These are phyloP conservation scores for Taurulus bubalis DNA, from an alignment of 2,113 vertebrate species.

Conservation along the genomic window DNA sequence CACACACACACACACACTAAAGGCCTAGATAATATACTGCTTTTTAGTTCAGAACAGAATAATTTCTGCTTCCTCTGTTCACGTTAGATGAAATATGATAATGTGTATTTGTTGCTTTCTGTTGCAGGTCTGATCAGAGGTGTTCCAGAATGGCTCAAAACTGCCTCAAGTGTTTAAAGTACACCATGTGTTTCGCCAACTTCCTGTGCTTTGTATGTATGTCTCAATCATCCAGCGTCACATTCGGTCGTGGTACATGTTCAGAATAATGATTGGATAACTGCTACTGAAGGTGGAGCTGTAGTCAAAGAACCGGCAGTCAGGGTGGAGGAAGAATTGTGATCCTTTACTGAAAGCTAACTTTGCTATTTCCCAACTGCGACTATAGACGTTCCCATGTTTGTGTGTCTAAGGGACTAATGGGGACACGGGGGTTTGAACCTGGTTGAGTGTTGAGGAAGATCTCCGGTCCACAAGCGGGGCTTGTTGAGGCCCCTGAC, in stretches of 20 bases:
- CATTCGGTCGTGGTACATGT: background rate
- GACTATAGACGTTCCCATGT: background rate
- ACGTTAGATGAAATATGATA: background rate
- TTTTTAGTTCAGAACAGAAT: background rate
- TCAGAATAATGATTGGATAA: background rate
- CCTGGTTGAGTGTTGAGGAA: background rate
- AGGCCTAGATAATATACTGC: background rate
- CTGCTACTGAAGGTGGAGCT: too few relatives aligned
- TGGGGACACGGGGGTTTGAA: background rate
- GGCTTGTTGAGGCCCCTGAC: background rate
- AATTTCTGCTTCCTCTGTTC: background rate
- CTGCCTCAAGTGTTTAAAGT: slow-evolving; percentile 85
- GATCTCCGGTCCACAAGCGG: too few relatives aligned
- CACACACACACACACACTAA: background rate
- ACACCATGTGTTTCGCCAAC: slow-evolving; percentile 86
- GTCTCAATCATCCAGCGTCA: background rate
- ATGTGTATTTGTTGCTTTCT: slow-evolving; percentile 1
- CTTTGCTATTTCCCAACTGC: background rate
- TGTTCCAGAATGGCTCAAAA: slow-evolving; percentile 75
- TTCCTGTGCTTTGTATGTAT: slow-evolving; percentile 85
- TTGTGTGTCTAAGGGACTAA: background rate
- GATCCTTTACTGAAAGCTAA: background rate
- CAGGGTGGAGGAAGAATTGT: background rate
- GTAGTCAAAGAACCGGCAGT: too few relatives aligned
- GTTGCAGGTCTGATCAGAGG: slow-evolving; percentile 58